Evolutionary conservation across 1,140 invertebrate species (phyloP).

Genomic region (Hydropsyche tenuis): DNA sequence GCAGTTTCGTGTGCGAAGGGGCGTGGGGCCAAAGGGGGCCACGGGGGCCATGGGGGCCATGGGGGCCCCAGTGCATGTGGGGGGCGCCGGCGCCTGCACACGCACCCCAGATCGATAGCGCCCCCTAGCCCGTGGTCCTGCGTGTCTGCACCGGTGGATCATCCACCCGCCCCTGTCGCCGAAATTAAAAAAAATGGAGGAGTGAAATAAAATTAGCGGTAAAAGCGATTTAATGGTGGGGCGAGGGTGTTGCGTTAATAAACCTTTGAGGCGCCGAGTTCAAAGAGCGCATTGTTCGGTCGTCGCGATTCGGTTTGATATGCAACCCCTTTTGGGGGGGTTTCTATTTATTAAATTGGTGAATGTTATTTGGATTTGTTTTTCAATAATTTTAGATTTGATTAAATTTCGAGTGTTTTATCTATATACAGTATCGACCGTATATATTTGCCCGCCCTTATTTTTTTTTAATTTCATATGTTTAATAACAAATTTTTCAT

Average conservation of each 20-base stretch:
- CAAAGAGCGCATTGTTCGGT: too few species aligned
- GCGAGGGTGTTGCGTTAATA: slow-evolving; percentile 1
- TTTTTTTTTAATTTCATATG: too few species aligned
- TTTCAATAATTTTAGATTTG: too few species aligned
- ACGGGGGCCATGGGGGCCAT: neutral
- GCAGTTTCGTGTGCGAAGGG: slow-evolving; percentile 13
- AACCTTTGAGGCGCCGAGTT: neutral
- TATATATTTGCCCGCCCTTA: too few species aligned
- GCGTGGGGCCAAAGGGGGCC: too few species aligned
- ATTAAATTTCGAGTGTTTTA: too few species aligned
- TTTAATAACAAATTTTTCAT: too few species aligned
- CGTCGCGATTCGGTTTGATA: too few species aligned
- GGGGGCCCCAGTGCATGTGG: neutral
- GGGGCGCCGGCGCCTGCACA: slow-evolving; percentile 4
- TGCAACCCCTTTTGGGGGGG: too few species aligned
- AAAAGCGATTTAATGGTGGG: slow-evolving; percentile 7
- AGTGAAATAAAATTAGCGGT: neutral
- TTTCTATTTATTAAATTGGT: too few species aligned
- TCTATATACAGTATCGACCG: too few species aligned
- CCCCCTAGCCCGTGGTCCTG: neutral
- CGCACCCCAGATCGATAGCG: slow-evolving; percentile 37
- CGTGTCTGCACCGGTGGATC: slow-evolving; percentile 6
- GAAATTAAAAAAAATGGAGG: neutral
- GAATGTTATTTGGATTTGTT: too few species aligned
- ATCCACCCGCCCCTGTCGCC: slow-evolving; percentile 3